phyloP scores from a whole-genome alignment of 2,888 invertebrate species.

The Sphaerophoria rueppellii region DNA sequence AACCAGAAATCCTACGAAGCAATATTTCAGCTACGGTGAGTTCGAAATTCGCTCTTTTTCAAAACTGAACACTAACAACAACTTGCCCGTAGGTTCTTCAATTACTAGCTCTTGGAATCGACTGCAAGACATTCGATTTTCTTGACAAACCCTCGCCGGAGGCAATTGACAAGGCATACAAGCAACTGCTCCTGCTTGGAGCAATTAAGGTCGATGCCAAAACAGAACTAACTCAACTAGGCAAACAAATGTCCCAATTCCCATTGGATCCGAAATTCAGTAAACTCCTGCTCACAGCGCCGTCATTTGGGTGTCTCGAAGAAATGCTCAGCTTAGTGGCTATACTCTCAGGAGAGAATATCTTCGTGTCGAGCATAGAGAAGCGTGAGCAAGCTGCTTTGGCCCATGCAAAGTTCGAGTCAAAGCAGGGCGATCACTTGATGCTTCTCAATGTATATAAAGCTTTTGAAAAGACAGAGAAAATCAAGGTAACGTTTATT shows the following conservation, averaged over 20 bases:
- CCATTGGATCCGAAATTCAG: constrained; percentile 96
- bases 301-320: constrained; percentile 89
- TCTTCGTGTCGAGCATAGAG: constrained; percentile 87
- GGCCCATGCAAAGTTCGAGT: constrained; percentile 90
- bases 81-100: constrained; percentile 89
- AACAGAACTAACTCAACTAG: constrained; percentile 89
- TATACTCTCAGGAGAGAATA: constrained; percentile 93
- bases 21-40: constrained; percentile 83
- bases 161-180: constrained; percentile 86
- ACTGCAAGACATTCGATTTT: constrained; percentile 92
- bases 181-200: constrained; percentile 86
- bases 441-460: constrained; percentile 94
- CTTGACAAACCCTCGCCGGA: constrained; percentile 93
- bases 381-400: constrained; percentile 90
- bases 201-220: constrained; percentile 85
- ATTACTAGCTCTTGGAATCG: constrained; percentile 91
- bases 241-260: constrained; percentile 93
- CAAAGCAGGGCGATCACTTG: constrained; percentile 95
- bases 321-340: constrained; percentile 93
- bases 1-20: constrained; percentile 93
- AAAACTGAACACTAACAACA: not conserved
- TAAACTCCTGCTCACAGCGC: constrained; percentile 90
- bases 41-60: not conserved
- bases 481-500: constrained; percentile 84
- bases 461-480: constrained; percentile 88